phyloP scores from a whole-genome alignment of 2,113 vertebrate species.

The Alligator sinensis region DNA sequence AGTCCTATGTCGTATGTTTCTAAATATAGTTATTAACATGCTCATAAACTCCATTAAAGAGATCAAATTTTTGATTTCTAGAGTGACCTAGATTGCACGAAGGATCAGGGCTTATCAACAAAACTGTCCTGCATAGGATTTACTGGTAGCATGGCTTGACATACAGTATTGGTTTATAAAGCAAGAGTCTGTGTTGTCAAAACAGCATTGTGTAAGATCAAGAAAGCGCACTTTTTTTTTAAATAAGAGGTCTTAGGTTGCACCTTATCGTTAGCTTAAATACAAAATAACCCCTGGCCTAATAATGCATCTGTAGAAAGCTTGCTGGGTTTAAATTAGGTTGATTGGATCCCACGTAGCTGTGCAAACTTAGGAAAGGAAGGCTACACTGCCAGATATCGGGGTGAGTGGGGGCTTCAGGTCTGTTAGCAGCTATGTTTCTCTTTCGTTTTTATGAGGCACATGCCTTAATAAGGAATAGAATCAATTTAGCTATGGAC shows the following conservation, averaged over 20 bases:
- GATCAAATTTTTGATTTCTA: neutral
- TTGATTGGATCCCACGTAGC: neutral
- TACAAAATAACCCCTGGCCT: neutral
- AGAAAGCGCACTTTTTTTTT: neutral
- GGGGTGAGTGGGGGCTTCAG: neutral
- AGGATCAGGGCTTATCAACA: neutral
- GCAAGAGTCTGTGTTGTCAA: neutral
- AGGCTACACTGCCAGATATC: neutral
- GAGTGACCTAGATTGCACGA: neutral
- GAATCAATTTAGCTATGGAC: neutral
- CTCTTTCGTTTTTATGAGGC: neutral
- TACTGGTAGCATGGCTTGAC: neutral
- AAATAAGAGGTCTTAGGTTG: neutral
- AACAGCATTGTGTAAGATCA: neutral
- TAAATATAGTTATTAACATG: too few species aligned
- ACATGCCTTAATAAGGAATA: neutral
- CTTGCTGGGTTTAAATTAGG: neutral
- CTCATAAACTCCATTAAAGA: too few species aligned
- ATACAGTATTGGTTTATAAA: neutral
- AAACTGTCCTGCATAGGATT: neutral
- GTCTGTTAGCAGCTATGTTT: neutral
- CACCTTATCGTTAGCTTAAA: neutral
- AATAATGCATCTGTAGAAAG: neutral
- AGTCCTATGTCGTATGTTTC: too few species aligned
- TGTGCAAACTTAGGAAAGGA: neutral